Base-by-base conservation (phyloP, 2,797 vertebrate species). In the Halcyon chelicuti region DNA sequence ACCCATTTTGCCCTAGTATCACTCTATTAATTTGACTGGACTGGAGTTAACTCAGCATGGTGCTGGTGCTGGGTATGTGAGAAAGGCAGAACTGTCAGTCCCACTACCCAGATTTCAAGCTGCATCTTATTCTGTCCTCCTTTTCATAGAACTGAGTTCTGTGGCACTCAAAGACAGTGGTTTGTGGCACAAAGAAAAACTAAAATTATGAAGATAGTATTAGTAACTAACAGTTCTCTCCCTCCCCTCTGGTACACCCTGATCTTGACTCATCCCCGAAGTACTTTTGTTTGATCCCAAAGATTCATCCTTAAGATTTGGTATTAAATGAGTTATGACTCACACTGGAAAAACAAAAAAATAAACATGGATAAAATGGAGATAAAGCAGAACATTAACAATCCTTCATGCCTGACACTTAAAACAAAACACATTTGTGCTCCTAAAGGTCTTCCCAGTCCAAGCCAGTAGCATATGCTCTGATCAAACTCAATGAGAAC, bases 381-480 rank as follows among this genome's bases (percentile, higher is more conserved):
- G 92, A 94, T 91, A 95, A 94, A 96, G 68, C 85, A 94, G 93
- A 94, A 88, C 88, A 67, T 88, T 82, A 88, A 78, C 77, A 92
- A 88, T 90, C 25, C 52, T 85, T 94, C 83, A 87, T 33, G 83
- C 76, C 44, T 88, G 77, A 96, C 88, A 84, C 51, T 81, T 93
- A 57, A 95, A 83, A 67, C 71, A 83, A 91, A 96, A 85, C 90
- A 95, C 67, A 95, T 74, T 51, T 93, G 67, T 57, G 68, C 37
- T 73, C 68, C 86, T 74, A 31, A 88, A 88, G 23, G n/a, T 61
- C 92, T 85, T 85, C 29, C 44, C n/a, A 42, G 63, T 21, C 70
- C 58, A 86, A 78, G 82, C 46, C 78, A 94, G 94, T 4, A 90
- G 47, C 39, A 60, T 12, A 62, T 46, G 62, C 14, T 91, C 54